These are phyloP conservation scores for Delia radicum DNA, from an alignment of 1,140 invertebrate genomes.

Conservation along the genomic window DNA sequence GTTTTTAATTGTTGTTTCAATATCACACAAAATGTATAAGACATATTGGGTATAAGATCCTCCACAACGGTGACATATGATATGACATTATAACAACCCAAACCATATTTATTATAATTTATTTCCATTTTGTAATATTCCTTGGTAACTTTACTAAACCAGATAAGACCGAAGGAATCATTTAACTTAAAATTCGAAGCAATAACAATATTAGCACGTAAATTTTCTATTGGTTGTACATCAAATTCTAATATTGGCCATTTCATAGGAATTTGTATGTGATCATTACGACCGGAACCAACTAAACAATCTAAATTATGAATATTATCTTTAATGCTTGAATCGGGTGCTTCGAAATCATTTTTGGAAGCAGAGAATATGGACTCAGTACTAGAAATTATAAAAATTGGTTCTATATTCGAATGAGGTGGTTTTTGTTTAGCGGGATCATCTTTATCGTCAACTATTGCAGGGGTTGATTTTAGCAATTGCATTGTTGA, in stretches of 20 bases:
- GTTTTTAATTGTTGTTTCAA: constrained; percentile 32
- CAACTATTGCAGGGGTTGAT: background rate
- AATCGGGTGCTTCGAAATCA: background rate
- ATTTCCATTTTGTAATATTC: constrained; percentile 35
- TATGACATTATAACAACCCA: constrained; percentile 39
- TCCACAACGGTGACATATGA: constrained; percentile 29
- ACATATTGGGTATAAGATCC: constrained; percentile 35
- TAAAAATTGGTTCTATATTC: background rate
- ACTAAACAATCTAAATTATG: background rate
- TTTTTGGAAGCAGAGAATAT: background rate
- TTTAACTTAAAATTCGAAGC: background rate
- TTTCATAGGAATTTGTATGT: background rate
- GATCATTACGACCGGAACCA: background rate
- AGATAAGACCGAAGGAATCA: constrained; percentile 35
- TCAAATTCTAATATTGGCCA: background rate
- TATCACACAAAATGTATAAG: constrained; percentile 50
- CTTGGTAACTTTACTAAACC: constrained; percentile 41
- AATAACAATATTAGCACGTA: background rate
- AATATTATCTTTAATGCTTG: background rate
- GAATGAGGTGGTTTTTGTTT: too few species aligned
- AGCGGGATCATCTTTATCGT: too few species aligned
- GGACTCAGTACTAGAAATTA: background rate
- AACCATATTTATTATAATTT: constrained; percentile 35
- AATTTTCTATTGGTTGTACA: background rate
- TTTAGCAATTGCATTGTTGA: background rate